Evolutionary conservation across 2,113 vertebrate species (phyloP).

Genomic region (Buteo buteo): DNA sequence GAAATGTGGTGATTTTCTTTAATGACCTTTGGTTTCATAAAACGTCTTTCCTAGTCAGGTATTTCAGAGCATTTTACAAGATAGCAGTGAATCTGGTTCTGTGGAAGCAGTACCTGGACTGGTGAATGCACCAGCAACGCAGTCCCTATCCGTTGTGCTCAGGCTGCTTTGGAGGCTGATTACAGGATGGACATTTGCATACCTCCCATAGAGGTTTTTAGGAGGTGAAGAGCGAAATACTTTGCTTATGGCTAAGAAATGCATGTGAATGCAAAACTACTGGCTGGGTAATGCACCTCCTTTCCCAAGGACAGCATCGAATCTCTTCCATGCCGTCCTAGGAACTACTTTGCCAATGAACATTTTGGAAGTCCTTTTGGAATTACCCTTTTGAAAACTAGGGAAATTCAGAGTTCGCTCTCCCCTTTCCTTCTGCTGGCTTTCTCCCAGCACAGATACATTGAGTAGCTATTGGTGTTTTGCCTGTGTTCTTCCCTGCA

Average conservation of each 20-base stretch:
- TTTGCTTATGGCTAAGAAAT: not conserved
- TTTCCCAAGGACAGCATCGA: not conserved
- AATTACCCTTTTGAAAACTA: not conserved
- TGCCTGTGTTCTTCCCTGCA: not conserved
- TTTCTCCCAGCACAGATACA: not conserved
- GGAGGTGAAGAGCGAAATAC: not conserved
- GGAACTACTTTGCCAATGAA: not conserved
- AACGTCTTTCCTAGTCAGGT: not conserved
- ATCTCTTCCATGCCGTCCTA: not conserved
- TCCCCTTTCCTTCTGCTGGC: not conserved
- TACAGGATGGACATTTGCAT: not conserved
- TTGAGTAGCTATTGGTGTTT: not conserved
- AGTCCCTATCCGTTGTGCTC: not conserved
- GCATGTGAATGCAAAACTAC: not conserved
- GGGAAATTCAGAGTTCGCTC: not conserved
- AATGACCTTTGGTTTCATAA: not conserved
- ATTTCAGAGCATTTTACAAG: not conserved
- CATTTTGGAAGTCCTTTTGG: accelerated
- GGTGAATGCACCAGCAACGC: not conserved
- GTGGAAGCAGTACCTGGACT: not conserved
- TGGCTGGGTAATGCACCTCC: not conserved
- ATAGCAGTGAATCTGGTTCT: not conserved
- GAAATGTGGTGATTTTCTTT: not conserved
- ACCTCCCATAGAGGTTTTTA: not conserved
- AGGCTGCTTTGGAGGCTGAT: not conserved